Evolutionary conservation across 30 jellyfish, hydroid and myxozoan species (phyloP), one percentile per base, ranked within the genome.

Genomic region (Haliclystus octoradiatus): DNA sequence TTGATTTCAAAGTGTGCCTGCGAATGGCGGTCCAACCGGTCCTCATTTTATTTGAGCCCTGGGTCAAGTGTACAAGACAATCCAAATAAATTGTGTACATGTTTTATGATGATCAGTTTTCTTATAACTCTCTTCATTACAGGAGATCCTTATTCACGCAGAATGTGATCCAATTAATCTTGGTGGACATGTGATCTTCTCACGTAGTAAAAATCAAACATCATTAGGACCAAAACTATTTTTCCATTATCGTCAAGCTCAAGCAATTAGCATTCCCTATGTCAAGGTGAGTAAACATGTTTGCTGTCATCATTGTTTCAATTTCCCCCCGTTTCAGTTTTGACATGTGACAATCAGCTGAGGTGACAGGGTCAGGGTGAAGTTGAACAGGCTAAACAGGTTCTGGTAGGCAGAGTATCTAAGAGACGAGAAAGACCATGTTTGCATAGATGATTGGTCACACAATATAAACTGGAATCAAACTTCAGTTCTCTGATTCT

Each of bases 151-250:
- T 34, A 63, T 87, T 69, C 90, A 87, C 32, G 96, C 90, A 5
- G 94, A 87, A 35, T 34, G 73, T n/a, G 96, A 87, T 34, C 96
- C 96, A 28, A 87, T 87, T 31, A 87, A 80, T 65, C 77, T 87
- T 3, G 96, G 96, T 27, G 94, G 96, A 12, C 81, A 78, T 24
- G 28, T 87, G 9, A 64, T 80, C 71, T 34, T 87, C 57, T 50
- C 94, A 26, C 76, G 96, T 30, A 87, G 80, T 60, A 81, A 49
- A 28, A 69, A 87, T 2, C 94, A 87, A 73, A 52, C 65, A 23
- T 50, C 79, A 57, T 52, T 87, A 12, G 96, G 96, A 3, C 96
- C 96, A 30, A 80, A 69, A 49, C 78, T 76, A 5, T 60, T 53
- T 29, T 79, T 87, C 79, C 94, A 80, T 71, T 87, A 69, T 75